Base-by-base conservation (phyloP, 1,140 invertebrate species). In the Tetramorium simillimum region DNA sequence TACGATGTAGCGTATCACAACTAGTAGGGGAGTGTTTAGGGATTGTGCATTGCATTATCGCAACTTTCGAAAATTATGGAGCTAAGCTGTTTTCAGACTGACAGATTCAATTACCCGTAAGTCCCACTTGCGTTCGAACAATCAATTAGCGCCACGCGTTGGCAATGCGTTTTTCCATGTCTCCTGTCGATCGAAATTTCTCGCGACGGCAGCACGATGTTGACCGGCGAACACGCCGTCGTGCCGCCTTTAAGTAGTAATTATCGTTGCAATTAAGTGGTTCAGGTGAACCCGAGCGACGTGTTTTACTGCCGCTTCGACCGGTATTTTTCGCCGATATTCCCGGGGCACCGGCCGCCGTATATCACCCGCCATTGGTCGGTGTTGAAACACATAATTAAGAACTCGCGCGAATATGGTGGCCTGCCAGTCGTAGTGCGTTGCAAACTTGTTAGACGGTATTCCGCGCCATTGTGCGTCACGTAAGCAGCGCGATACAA, bases 401-500 rank as follows among this genome's bases (percentile, higher is more conserved):
- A 91, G 90, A 91, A 91, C 90, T 90, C 82, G 90, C 90, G 86
- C 73, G 90, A 90, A 91, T 91, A 90, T 91, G 86, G 89, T 90
- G 89, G 89, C 85, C 89, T 86, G 89, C 78, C 78, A 91, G 40
- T 80, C 84, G 90, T 85, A 49, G 14, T 14, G 40, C 62, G 24
- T 65, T 46, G 56, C 82, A 65, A 85, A 90, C 90, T 91, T 91
- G 88, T 90, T 88, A 88, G 69, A 75, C 89, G 73, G 62, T 91
- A 58, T 63, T 33, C 73, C 78, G 80, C 84, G 63, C 84, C 24
- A 89, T 91, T 90, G 89, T 90, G 76, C 58, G 72, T 88, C 89
- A 72, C 63, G 53, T 75, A 60, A 62, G 60, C 58, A 14, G 21
- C 40, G 65, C 63, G 43, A 73, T 73, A 91, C 90, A 90, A 89